These are phyloP conservation scores for Grammomys dolichurus DNA, from an alignment of 2,113 vertebrate genomes.

Conservation along the genomic window DNA sequence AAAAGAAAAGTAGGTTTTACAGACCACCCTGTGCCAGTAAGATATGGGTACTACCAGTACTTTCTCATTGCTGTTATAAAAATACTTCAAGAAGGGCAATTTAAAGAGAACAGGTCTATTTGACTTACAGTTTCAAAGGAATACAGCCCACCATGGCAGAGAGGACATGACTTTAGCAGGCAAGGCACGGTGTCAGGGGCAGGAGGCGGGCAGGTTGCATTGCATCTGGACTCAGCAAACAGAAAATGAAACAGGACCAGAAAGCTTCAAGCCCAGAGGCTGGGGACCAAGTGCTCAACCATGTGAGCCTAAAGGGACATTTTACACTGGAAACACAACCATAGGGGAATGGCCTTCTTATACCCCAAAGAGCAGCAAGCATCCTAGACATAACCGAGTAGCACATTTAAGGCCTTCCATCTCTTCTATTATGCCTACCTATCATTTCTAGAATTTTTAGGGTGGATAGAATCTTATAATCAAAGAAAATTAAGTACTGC, in stretches of 20 bases:
- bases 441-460: not conserved
- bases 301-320: too few relatives aligned
- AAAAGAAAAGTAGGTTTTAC: not conserved
- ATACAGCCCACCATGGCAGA: not conserved
- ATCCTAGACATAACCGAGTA: not conserved
- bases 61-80: not conserved
- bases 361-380: too few relatives aligned
- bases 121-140: not conserved
- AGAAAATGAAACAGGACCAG: not conserved
- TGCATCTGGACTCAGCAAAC: not conserved
- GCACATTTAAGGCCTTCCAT: not conserved
- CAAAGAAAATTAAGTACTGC: constrained; percentile 11
- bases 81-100: not conserved
- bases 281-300: too few relatives aligned
- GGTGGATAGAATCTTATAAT: not conserved
- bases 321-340: too few relatives aligned
- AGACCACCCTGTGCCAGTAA: not conserved
- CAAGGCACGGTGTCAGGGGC: not conserved
- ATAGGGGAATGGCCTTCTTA: not conserved
- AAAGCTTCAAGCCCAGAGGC: not conserved
- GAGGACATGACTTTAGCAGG: not conserved
- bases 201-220: not conserved
- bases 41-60: not conserved
- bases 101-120: not conserved
- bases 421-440: not conserved